Base-by-base conservation (phyloP, 2,113 vertebrate species). In the Oceanites oceanicus region DNA sequence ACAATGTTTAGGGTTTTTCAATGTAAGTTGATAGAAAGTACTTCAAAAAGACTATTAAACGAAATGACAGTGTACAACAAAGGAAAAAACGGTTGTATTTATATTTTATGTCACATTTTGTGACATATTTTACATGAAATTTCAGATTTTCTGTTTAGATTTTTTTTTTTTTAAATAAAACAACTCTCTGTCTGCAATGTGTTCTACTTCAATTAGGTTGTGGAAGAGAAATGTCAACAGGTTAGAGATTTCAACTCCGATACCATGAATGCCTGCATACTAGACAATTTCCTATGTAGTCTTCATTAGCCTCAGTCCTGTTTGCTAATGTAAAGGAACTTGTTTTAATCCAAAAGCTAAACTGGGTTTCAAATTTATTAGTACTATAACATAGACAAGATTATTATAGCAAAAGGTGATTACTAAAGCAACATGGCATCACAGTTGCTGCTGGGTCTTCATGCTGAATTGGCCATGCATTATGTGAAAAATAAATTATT, bases 1-100 rank as follows among this genome's bases (percentile, higher is more conserved):
- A 34, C 7, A 36, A 23, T 20, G 6, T 26, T 38, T 44, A 11
- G 3, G 3, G 0, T 2, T 53, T 68, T 40, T 84, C 36, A 0
- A 10, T 55, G 2, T 15, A 44, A 38, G 7, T 55, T 61, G 13
- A 21, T 34, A 67, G 11, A 67, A 73, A 73, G 11, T 21, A 68
- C 15, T 55, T 62, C 0, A n/a, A 62, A 73, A 78, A 68, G 7
- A 17, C 10, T 73, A 40, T 25, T 56, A n/a, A 45, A 83, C 56
- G 14, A 73, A 56, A 36, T 27, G 6, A n/a, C 5, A 25, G 7
- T 20, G 15, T 40, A n/a, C 12, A 55, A 21, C 4, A 65, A 21
- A 11, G 32, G 10, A 3, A 56, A 78, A 49, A 82, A 34, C 4
- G 1, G 4, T 16, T 62, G 11, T 21, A 42, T 44, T 25, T n/a